Evolutionary conservation across 1,140 invertebrate species (phyloP), one percentile per base, ranked within the genome.

Genomic region (Ridgeia piscesae): DNA sequence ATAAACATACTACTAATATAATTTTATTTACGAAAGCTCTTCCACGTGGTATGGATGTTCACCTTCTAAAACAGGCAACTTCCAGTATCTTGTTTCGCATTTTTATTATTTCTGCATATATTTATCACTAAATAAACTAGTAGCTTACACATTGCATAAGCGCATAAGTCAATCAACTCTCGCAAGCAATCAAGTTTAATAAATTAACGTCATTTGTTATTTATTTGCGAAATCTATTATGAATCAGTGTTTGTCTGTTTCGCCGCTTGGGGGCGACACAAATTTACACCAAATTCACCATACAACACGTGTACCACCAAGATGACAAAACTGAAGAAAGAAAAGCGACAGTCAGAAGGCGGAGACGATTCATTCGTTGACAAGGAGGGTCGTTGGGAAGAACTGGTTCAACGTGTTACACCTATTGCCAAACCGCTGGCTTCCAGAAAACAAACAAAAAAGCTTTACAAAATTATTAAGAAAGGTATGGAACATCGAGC

Each of bases 351-450:
- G 50, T 95, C 94, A 34, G 95, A 95, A 92, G 93, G 92, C 33
- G 92, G 92, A 89, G 93, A 94, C 33, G 93, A 93, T 21, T 77
- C 58, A 0, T 92, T 91, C 34, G 94, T 94, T 48, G 93, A 91
- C 35, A 93, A 93, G 35, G 88, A 91, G 21, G 33, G 91, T 33
- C 91, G 91, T 33, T 96, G 94, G 94, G 94, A 96, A 91, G 94
- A 95, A 91, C 95, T 96, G 93, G 94, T 95, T 11, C 93, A 94
- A 92, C 94, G 95, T 95, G 97, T 98, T 42, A 98, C 97, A 95
- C 94, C 97, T 27, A 99, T 99, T 91, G 97, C 98, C 0, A 97
- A 98, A 94, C 99, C 99, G 0, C 98, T 99, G 97, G 98, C 98
- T 33, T 96, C 97, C 0, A 98, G 98, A 94, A 99, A 99, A 96